Evolutionary conservation across 2,888 invertebrate species (phyloP).

Genomic region (Tuberolachnus salignus): DNA sequence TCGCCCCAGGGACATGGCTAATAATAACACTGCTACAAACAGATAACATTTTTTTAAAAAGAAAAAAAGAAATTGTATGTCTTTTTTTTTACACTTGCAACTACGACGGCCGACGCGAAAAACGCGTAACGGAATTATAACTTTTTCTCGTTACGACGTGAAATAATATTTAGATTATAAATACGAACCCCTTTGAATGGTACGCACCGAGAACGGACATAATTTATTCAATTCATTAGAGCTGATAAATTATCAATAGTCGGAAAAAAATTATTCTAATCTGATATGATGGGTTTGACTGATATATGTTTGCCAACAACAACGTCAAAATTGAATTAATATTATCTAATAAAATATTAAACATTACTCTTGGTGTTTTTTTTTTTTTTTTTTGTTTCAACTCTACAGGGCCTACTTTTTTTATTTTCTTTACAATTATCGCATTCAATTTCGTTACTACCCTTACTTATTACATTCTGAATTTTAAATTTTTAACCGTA

Average conservation of each 20-base stretch:
- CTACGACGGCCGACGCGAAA: neutral
- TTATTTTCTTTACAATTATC: too few relatives aligned
- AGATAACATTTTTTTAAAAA: neutral
- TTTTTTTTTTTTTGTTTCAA: too few relatives aligned
- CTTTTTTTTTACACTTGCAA: neutral
- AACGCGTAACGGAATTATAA: neutral
- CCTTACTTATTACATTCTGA: too few relatives aligned
- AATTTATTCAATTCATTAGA: conserved; percentile 5
- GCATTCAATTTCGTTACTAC: too few relatives aligned
- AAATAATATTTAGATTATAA: neutral
- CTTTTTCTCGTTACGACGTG: neutral
- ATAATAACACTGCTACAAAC: neutral
- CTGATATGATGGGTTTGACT: neutral
- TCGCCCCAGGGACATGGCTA: neutral
- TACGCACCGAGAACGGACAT: neutral
- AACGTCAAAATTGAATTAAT: neutral
- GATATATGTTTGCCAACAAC: neutral
- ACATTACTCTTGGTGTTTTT: too few relatives aligned
- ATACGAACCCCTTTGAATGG: neutral
- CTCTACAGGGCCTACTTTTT: too few relatives aligned
- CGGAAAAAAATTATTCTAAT: neutral
- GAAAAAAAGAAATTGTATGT: neutral
- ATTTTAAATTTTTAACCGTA: too few relatives aligned
- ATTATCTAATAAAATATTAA: neutral
- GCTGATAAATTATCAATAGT: neutral